phyloP scores from a whole-genome alignment of 2,888 invertebrate genomes.

The Leptinotarsa peninsularis region DNA sequence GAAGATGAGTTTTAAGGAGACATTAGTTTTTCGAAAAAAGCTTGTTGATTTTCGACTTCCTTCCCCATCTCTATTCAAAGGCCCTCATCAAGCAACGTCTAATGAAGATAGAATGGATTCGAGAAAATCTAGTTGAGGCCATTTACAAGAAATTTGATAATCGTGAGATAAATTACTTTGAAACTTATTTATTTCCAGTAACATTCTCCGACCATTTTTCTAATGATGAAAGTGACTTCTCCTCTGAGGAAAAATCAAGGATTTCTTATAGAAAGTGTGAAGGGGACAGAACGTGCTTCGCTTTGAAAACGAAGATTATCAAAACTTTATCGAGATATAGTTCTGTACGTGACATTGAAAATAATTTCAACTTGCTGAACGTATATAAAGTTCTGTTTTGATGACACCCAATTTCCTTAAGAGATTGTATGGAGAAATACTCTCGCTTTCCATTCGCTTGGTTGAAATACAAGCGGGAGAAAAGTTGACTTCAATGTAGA shows the following conservation, averaged over 20 bases:
- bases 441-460: not conserved
- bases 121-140: no score
- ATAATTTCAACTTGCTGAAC: slow-evolving; percentile 1
- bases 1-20: no score
- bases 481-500: not conserved
- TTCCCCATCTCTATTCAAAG: no score
- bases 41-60: no score
- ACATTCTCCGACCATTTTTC: not conserved
- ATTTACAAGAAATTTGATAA: not conserved
- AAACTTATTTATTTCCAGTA: not conserved
- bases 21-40: no score
- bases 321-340: slow-evolving; percentile 19
- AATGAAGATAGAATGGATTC: no score
- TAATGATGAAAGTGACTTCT: not conserved
- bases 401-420: not conserved
- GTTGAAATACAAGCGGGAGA: not conserved
- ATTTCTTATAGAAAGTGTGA: not conserved
- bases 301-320: slow-evolving; percentile 12
- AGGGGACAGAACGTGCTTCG: slow-evolving; percentile 6
- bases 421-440: not conserved
- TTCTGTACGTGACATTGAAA: slow-evolving; percentile 14
- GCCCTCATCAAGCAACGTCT: no score
- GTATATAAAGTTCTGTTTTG: not conserved
- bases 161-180: not conserved
- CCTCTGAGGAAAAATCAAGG: not conserved